A percentile compares a stretch with the other conserved stretches of the same genome.
Conservation (phyloP, 2,888 invertebrate genomes). For the Cerastoderma edule region DNA sequence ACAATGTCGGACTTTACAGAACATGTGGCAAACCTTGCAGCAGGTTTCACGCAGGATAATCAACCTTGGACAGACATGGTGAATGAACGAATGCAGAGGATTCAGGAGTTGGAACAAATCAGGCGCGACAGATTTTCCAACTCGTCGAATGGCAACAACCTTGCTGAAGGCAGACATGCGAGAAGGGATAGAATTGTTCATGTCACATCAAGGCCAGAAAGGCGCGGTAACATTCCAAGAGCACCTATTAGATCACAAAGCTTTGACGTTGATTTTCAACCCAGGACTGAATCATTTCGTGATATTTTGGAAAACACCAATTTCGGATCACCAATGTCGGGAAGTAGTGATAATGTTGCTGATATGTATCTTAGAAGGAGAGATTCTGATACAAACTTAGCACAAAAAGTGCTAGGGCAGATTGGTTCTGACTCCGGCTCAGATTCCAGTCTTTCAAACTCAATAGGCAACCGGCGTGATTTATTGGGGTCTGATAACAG, state of each 20-base stretch:
- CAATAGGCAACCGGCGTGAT: conserved; percentile 18
- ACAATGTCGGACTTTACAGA: conserved; percentile 18
- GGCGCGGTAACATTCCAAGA: conserved; percentile 40
- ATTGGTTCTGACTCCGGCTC: conserved; percentile 41
- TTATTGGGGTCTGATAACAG: conserved; percentile 29
- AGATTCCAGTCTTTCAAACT: conserved; percentile 36
- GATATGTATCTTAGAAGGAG: conserved; percentile 24
- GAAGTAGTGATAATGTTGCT: conserved; percentile 43
- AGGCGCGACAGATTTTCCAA: conserved; percentile 32
- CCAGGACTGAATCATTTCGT: conserved; percentile 31
- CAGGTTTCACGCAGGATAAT: conserved; percentile 2
- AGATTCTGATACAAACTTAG: conserved; percentile 34
- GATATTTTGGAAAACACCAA: conserved; percentile 44
- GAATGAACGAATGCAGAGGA: conserved; percentile 50
- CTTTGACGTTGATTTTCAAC: conserved; percentile 36
- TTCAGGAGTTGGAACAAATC: conserved; percentile 53
- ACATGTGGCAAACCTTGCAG: conserved; percentile 26
- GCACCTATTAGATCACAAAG: conserved; percentile 47
- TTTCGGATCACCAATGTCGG: conserved; percentile 35
- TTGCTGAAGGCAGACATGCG: conserved; percentile 12
- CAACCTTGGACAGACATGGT: conserved; percentile 33
- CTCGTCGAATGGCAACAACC: background rate
- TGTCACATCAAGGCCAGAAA: conserved; percentile 33
- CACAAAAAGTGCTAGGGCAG: conserved; percentile 3
- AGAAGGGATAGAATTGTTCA: conserved; percentile 37